phyloP scores from a whole-genome alignment of 2,888 invertebrate species.

The Volucella inanis region DNA sequence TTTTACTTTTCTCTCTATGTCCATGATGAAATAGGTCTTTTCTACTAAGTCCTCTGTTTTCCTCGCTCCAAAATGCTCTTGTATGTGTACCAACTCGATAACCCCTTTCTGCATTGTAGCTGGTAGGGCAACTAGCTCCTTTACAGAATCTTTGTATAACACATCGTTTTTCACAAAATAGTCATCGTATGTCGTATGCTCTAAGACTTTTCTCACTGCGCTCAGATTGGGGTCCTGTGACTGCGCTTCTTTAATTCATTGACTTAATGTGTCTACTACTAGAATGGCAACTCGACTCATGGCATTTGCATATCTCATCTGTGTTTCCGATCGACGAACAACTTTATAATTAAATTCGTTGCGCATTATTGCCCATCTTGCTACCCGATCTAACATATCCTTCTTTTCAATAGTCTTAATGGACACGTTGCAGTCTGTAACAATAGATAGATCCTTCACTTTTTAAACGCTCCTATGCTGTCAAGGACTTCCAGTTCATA shows the following conservation, averaged over 20 bases:
- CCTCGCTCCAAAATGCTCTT: constrained; percentile 43
- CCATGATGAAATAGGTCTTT: no score
- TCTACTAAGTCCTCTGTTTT: constrained; percentile 1
- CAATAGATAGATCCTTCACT: constrained; percentile 73
- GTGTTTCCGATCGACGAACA: constrained; percentile 62
- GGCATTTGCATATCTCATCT: no score
- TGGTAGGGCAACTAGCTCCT: constrained; percentile 55
- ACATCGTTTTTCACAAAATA: constrained; percentile 25
- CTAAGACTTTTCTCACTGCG: not conserved
- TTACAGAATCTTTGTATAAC: constrained; percentile 38
- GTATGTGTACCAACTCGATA: constrained; percentile 30
- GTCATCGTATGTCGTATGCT: not conserved
- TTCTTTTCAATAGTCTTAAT: constrained; percentile 43
- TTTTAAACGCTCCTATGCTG: constrained; percentile 70
- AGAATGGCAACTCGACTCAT: constrained; percentile 5
- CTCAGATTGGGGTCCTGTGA: not conserved
- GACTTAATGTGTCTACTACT: not conserved
- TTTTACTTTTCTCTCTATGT: no score
- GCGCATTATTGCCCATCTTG: constrained; percentile 70
- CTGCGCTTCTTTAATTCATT: constrained; percentile 23
- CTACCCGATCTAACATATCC: constrained; percentile 47
- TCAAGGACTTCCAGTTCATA: constrained; percentile 66
- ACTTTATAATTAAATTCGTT: constrained; percentile 69
- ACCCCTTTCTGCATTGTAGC: constrained; percentile 34
- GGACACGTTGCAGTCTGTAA: constrained; percentile 48